phyloP scores from a whole-genome alignment of 2,113 vertebrate genomes.

The Hystrix brachyura region DNA sequence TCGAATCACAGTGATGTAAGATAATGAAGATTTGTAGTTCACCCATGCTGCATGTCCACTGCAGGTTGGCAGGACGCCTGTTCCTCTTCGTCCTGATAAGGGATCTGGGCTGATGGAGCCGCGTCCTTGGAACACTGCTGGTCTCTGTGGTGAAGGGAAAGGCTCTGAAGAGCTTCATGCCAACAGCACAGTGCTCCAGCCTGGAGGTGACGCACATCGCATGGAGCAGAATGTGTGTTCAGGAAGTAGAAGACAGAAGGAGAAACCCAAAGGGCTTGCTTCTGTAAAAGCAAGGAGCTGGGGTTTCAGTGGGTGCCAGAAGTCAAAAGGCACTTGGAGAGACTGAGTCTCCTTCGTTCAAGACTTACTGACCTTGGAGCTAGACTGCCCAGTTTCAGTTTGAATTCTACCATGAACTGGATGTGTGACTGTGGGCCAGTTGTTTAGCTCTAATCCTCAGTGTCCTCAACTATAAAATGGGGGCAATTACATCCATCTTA shows the following conservation, averaged over 20 bases:
- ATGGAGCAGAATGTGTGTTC: neutral
- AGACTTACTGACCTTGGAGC: neutral
- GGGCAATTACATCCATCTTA: neutral
- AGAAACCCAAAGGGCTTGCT: neutral
- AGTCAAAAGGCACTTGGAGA: neutral
- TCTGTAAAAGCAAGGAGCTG: neutral
- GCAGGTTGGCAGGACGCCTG: neutral
- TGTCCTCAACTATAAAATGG: constrained; percentile 24
- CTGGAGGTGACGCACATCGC: neutral
- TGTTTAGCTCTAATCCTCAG: neutral
- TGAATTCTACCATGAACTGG: neutral
- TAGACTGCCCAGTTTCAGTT: neutral
- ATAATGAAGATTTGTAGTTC: constrained; percentile 2
- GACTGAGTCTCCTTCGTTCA: neutral
- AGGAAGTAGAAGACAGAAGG: neutral
- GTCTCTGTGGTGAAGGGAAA: neutral
- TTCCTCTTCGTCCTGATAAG: neutral
- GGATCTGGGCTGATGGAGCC: neutral
- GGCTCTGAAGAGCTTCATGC: neutral
- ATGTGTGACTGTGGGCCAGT: neutral
- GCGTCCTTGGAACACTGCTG: neutral
- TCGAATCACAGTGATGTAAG: constrained; percentile 11
- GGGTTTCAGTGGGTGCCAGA: neutral
- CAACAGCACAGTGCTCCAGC: neutral
- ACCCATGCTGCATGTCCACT: neutral